Percentiles rank a stretch among this genome's conserved stretches.
phyloP scores from a whole-genome alignment of 2,797 vertebrate genomes.

The Siniperca scherzeri region DNA sequence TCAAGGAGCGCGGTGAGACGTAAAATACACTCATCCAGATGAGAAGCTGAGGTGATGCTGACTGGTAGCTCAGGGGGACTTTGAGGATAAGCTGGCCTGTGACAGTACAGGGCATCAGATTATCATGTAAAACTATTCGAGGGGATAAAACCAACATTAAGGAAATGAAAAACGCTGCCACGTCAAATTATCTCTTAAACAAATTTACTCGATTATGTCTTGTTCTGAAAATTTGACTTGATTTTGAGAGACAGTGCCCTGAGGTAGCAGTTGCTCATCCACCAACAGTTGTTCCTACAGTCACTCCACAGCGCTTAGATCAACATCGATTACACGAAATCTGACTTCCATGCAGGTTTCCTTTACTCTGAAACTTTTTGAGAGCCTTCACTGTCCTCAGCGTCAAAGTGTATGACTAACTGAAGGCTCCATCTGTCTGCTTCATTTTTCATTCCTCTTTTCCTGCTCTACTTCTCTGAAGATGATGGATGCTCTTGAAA shows the following conservation, averaged over 20 bases:
- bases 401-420: slow-evolving; percentile 53
- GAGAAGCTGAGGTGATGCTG: slow-evolving; percentile 35
- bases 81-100: slow-evolving; percentile 26
- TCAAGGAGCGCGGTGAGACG: slow-evolving; percentile 29
- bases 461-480: slow-evolving; percentile 60
- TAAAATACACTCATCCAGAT: slow-evolving; percentile 51
- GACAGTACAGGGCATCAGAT: slow-evolving; percentile 28
- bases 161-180: slow-evolving; percentile 31
- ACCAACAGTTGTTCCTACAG: slow-evolving; percentile 7
- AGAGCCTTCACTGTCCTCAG: slow-evolving; percentile 28
- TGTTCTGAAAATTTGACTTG: slow-evolving; percentile 23
- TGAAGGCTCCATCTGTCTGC: slow-evolving; percentile 46
- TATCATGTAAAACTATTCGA: slow-evolving; percentile 37
- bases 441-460: slow-evolving; percentile 61
- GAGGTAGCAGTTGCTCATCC: slow-evolving; percentile 33
- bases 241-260: slow-evolving; percentile 31
- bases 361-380: slow-evolving; percentile 26
- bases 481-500: slow-evolving; percentile 73
- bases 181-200: slow-evolving; percentile 16
- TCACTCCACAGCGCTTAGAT: slow-evolving; percentile 35
- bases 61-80: slow-evolving; percentile 6
- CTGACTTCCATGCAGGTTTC: slow-evolving; percentile 20
- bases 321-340: slow-evolving; percentile 38
- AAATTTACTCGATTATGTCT: slow-evolving; percentile 29
- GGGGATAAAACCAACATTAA: slow-evolving; percentile 43